Evolutionary conservation across 2,113 vertebrate species (phyloP).

Genomic region (Paradisaea rubra): DNA sequence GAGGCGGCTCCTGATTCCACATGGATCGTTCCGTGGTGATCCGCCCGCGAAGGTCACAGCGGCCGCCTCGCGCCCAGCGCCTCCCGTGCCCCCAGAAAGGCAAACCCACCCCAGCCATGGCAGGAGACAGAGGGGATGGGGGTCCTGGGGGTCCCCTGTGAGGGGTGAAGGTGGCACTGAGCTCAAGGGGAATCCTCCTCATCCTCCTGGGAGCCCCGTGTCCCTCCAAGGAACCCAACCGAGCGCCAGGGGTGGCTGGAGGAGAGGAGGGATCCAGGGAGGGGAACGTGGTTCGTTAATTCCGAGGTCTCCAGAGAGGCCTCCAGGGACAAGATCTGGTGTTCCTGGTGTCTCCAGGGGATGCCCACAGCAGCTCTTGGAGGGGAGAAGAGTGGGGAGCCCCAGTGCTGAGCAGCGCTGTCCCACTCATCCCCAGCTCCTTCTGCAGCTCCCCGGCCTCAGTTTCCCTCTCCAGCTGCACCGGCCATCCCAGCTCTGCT

Average conservation of each 20-base stretch:
- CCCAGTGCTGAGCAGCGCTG: accelerated
- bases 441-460: neutral
- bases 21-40: neutral
- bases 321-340: neutral
- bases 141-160: accelerated
- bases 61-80: accelerated
- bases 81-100: neutral
- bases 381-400: neutral
- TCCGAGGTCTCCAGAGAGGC: accelerated
- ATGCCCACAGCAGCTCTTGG: neutral
- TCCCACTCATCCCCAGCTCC: neutral
- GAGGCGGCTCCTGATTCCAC: neutral
- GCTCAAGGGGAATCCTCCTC: neutral
- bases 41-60: neutral
- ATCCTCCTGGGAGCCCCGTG: neutral
- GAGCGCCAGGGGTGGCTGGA: accelerated
- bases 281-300: accelerated
- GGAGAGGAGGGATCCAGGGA: neutral
- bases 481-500: neutral
- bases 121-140: neutral
- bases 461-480: neutral
- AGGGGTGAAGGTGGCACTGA: neutral
- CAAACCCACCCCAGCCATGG: accelerated
- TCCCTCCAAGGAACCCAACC: neutral
- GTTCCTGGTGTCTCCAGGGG: neutral